A percentile compares a stretch with the other conserved stretches of the same genome.
Conservation (phyloP, 2,797 vertebrate species). For the Fratercula arctica region DNA sequence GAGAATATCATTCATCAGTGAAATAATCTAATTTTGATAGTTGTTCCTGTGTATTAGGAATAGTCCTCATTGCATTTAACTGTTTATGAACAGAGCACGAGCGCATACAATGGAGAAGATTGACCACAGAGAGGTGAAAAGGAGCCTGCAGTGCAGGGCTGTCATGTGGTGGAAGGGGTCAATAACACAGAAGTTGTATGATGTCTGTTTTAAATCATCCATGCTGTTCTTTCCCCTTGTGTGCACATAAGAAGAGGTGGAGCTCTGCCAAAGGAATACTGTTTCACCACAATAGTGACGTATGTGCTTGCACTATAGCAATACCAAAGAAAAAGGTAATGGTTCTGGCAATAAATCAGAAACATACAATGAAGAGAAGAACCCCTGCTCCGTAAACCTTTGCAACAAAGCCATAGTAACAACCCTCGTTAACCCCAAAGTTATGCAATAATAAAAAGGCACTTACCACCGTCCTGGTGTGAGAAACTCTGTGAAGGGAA, state of each 20-base stretch:
- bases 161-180: background rate
- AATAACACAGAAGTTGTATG: background rate
- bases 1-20: background rate
- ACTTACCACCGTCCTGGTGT: slow-evolving; percentile 88
- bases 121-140: background rate
- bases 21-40: background rate
- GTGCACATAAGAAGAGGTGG: background rate
- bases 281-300: background rate
- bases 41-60: background rate
- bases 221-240: background rate
- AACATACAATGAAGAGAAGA: background rate
- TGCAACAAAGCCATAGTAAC: background rate
- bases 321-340: background rate
- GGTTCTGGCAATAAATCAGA: background rate
- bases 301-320: background rate
- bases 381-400: background rate
- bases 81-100: background rate
- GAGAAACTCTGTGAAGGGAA: slow-evolving; percentile 86
- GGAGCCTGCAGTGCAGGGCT: background rate
- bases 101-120: background rate
- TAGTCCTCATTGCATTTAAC: background rate
- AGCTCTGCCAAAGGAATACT: background rate
- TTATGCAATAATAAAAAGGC: background rate
- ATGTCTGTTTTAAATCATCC: background rate
- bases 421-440: background rate